Conservation (phyloP, 2,797 vertebrate species). For the Alcedo atthis region DNA sequence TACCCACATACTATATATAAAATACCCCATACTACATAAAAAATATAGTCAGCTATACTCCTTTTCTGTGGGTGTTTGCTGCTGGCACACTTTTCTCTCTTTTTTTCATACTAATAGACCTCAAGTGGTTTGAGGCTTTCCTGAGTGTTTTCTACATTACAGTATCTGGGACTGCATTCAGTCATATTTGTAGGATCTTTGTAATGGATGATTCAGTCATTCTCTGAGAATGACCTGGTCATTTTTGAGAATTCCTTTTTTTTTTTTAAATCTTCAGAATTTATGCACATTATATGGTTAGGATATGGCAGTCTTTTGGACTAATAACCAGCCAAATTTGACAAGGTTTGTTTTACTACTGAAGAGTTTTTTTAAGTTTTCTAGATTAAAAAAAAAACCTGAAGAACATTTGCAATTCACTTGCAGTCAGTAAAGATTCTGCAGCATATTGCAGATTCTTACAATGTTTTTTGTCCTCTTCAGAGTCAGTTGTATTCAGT, state of each 20-base stretch:
- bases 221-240: not conserved
- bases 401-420: not conserved
- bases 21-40: too few species aligned
- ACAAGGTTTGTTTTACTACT: accelerated
- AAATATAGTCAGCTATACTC: accelerated
- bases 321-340: not conserved
- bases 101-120: too few species aligned
- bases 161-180: not conserved
- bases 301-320: not conserved
- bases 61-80: too few species aligned
- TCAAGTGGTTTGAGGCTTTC: not conserved
- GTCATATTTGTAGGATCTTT: not conserved
- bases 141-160: not conserved
- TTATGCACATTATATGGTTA: not conserved
- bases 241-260: not conserved
- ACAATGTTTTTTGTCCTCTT: not conserved
- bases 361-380: not conserved
- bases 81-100: too few species aligned
- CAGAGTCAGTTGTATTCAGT: not conserved
- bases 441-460: not conserved
- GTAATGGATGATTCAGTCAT: not conserved
- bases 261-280: not conserved
- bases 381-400: not conserved
- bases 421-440: not conserved
- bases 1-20: too few species aligned